Conservation (phyloP, 2,888 invertebrate species). For the Lasius platythorax region DNA sequence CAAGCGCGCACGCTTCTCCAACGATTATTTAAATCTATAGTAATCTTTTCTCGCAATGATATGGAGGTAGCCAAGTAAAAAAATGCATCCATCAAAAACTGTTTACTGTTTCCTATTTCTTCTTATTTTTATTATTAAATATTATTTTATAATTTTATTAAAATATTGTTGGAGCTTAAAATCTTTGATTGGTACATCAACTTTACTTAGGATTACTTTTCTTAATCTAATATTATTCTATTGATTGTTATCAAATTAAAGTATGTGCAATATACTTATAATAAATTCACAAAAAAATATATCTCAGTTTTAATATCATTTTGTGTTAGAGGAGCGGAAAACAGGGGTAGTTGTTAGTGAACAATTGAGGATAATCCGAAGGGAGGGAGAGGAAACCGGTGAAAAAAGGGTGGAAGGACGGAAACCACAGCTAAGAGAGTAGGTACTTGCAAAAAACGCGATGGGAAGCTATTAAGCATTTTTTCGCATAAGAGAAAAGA, state of each 20-base stretch:
- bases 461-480: constrained; percentile 76
- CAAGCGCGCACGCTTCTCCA: constrained; percentile 61
- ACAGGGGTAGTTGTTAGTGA: constrained; percentile 39
- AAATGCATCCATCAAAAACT: not conserved
- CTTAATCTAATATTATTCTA: not conserved
- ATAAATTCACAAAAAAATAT: not conserved
- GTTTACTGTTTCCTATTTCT: not conserved
- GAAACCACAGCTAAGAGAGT: constrained; percentile 47
- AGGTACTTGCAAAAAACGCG: constrained; percentile 61
- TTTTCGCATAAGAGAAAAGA: constrained; percentile 72
- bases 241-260: not conserved
- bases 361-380: constrained; percentile 38
- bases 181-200: not conserved
- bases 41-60: constrained; percentile 39
- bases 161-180: not conserved
- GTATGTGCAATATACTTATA: not conserved
- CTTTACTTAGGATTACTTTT: not conserved
- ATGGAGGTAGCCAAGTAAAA: not conserved
- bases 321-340: constrained; percentile 4
- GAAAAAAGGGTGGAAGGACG: constrained; percentile 27
- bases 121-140: not conserved
- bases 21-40: constrained; percentile 60
- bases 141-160: constrained; percentile 1
- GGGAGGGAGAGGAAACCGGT: constrained; percentile 21
- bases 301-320: constrained; percentile 28